A percentile compares a stretch with the other conserved stretches of the same genome.
Conservation (phyloP, 2,113 vertebrate species). For the Coracopsis vasa region DNA sequence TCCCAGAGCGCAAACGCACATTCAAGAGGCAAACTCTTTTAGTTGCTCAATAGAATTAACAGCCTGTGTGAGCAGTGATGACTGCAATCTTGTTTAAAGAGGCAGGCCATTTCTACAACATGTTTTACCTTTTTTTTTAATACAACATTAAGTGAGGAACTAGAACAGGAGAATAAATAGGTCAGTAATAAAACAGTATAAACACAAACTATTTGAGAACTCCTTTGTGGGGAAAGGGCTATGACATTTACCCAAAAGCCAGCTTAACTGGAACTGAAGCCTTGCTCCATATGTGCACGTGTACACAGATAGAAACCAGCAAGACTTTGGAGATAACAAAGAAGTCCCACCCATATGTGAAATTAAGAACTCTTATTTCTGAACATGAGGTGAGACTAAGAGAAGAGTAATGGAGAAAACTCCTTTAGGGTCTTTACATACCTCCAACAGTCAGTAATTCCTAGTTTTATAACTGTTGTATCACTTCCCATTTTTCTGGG, state of each 20-base stretch:
- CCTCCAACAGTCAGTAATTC: not conserved
- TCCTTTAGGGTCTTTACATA: not conserved
- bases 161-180: not conserved
- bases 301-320: fast-evolving
- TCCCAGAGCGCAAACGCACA: not conserved
- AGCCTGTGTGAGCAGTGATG: too few species aligned
- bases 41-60: not conserved
- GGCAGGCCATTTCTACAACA: not conserved
- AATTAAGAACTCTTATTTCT: not conserved
- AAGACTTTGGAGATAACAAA: not conserved
- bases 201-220: not conserved
- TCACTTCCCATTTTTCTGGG: not conserved
- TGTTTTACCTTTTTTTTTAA: not conserved
- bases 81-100: not conserved
- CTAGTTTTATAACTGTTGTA: not conserved
- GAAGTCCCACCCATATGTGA: not conserved
- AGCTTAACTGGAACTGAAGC: too few species aligned
- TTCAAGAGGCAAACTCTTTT: fast-evolving
- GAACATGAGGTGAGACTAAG: not conserved
- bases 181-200: not conserved
- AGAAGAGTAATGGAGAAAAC: not conserved
- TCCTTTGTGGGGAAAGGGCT: not conserved
- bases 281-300: fast-evolving
- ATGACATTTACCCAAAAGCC: not conserved
- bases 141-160: not conserved